phyloP scores from a whole-genome alignment of 2,113 vertebrate genomes.

The Leuciscus idus region DNA sequence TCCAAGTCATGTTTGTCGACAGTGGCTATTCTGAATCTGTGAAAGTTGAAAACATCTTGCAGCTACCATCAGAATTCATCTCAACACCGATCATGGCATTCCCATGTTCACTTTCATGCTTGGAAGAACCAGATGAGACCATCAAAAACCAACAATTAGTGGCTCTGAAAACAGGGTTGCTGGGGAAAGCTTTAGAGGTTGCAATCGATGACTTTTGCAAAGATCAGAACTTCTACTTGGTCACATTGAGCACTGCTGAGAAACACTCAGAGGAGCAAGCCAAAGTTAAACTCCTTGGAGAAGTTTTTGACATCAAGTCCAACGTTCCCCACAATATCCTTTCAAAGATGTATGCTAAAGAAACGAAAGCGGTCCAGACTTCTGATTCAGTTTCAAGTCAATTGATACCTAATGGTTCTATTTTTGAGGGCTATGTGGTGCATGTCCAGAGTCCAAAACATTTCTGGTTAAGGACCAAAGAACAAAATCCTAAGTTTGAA shows the following conservation, averaged over 20 bases:
- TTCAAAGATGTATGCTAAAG: constrained; percentile 27
- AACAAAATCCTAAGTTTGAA: constrained; percentile 80
- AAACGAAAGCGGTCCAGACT: constrained; percentile 48
- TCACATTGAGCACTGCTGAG: constrained; percentile 71
- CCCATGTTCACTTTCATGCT: constrained; percentile 80
- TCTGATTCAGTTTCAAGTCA: constrained; percentile 63
- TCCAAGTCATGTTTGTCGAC: constrained; percentile 88
- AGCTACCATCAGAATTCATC: constrained; percentile 80
- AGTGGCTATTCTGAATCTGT: constrained; percentile 84
- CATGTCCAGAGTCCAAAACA: constrained; percentile 81
- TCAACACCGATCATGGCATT: constrained; percentile 82
- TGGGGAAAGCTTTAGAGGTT: constrained; percentile 75
- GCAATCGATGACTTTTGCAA: constrained; percentile 72
- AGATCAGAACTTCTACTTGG: constrained; percentile 74
- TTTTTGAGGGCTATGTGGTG: constrained; percentile 79
- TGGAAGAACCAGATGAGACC: constrained; percentile 65
- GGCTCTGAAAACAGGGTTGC: constrained; percentile 78
- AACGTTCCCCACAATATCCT: neutral
- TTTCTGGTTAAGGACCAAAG: constrained; percentile 84
- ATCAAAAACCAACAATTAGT: constrained; percentile 73
- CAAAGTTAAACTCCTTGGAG: neutral
- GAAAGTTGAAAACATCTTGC: constrained; percentile 75
- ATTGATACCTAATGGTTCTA: constrained; percentile 70
- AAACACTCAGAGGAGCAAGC: constrained; percentile 12
- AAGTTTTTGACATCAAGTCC: constrained; percentile 15